Conservation (phyloP, 2,888 invertebrate genomes). For the Heliconius erato region DNA sequence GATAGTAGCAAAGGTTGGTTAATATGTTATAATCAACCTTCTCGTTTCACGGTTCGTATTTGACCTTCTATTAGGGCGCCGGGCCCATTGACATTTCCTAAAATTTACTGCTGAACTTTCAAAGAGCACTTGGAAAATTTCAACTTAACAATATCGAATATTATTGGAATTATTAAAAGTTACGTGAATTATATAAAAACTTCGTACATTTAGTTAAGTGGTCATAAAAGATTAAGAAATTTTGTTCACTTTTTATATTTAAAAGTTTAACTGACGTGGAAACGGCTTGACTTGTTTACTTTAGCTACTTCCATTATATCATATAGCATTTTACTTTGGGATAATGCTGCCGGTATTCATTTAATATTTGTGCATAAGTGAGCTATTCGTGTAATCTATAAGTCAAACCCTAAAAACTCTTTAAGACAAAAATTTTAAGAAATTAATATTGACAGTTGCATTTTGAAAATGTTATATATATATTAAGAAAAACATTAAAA, state of each 20-base stretch:
- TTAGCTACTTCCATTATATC: no score
- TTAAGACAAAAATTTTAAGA: no score
- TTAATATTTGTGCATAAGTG: no score
- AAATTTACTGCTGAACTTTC: slow-evolving; percentile 43
- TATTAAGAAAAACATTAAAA: no score
- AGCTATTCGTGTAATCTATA: no score
- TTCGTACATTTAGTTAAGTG: background rate
- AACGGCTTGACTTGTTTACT: no score
- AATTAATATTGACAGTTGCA: no score
- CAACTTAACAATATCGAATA: slow-evolving; percentile 24
- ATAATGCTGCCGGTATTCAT: no score
- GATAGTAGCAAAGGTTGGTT: background rate
- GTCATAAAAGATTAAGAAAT: slow-evolving; percentile 6
- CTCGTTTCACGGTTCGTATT: slow-evolving; percentile 10
- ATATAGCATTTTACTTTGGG: no score
- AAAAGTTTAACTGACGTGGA: no score
- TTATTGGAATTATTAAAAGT: slow-evolving; percentile 28
- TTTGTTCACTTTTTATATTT: background rate
- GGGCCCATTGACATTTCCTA: slow-evolving; percentile 40
- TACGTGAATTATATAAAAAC: slow-evolving; percentile 16
- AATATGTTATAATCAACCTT: slow-evolving; percentile 9
- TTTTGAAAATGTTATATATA: no score
- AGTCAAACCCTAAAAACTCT: no score
- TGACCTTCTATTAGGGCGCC: slow-evolving; percentile 29
- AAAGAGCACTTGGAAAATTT: slow-evolving; percentile 28